A percentile compares a stretch with the other conserved stretches of the same genome.
Evolutionary conservation across 2,797 vertebrate genomes (phyloP).

Genomic region (Aldrovandia affinis): DNA sequence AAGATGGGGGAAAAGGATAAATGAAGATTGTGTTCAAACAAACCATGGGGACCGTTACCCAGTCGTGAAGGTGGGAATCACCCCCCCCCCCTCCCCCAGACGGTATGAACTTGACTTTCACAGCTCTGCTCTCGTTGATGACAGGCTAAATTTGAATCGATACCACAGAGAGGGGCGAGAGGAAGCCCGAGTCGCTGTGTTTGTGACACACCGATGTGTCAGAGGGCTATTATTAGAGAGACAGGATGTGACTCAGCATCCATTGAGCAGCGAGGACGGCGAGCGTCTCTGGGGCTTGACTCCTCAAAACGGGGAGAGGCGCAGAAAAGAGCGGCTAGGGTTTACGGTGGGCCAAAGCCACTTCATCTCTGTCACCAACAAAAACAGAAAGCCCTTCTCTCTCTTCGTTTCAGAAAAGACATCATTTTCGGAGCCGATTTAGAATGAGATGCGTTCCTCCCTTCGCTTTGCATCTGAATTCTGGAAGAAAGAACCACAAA

Average conservation of each 20-base stretch:
- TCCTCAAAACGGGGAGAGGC: not conserved
- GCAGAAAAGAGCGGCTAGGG: not conserved
- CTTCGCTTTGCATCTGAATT: not conserved
- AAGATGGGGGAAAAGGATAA: not conserved
- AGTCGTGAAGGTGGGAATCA: not conserved
- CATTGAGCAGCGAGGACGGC: slow-evolving; percentile 8
- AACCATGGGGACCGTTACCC: not conserved
- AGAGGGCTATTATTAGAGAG: slow-evolving; percentile 34
- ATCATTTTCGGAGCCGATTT: not conserved
- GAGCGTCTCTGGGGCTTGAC: not conserved
- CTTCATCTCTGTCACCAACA: not conserved
- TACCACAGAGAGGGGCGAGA: not conserved
- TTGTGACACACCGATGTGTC: slow-evolving; percentile 22
- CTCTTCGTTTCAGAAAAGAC: not conserved
- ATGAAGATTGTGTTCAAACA: not conserved
- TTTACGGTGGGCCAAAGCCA: not conserved
- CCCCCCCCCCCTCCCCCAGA: not conserved
- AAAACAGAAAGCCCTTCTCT: no score
- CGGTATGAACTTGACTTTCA: not conserved
- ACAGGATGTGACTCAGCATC: slow-evolving; percentile 26
- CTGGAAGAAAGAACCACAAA: not conserved
- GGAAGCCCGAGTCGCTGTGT: not conserved
- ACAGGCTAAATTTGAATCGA: slow-evolving; percentile 6
- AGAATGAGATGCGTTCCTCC: not conserved
- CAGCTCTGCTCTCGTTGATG: slow-evolving; percentile 6